Percentiles rank a stretch among this genome's conserved stretches.
These are phyloP conservation scores for Metopolophium dirhodum DNA, from an alignment of 1,140 invertebrate species.

Conservation along the genomic window DNA sequence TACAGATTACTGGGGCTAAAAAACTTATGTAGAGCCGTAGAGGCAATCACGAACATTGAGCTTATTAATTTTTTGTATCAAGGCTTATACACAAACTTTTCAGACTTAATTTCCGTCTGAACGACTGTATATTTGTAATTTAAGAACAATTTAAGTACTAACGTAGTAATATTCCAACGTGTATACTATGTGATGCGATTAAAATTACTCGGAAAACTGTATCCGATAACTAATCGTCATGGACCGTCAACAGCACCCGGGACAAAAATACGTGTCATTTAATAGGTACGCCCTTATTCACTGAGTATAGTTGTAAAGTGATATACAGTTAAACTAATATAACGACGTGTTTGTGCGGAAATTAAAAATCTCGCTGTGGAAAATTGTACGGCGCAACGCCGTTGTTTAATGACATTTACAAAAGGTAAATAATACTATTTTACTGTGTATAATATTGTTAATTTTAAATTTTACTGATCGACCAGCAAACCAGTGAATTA, in stretches of 20 bases:
- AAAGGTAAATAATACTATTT: background rate
- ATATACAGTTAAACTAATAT: background rate
- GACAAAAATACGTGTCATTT: slow-evolving; percentile 5
- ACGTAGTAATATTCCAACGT: background rate
- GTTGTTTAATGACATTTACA: background rate
- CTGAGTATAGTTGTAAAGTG: background rate
- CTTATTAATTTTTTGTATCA: background rate
- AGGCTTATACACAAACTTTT: background rate
- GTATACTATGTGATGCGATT: background rate
- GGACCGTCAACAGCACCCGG: background rate
- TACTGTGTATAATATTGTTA: background rate
- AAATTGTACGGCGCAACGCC: background rate
- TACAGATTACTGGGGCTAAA: background rate
- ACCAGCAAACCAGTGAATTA: background rate
- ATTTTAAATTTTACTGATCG: background rate
- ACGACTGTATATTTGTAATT: background rate
- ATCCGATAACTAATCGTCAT: background rate
- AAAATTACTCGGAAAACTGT: slow-evolving; percentile 21
- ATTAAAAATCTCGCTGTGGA: background rate
- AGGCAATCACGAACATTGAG: background rate
- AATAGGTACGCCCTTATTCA: background rate
- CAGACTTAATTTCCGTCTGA: background rate
- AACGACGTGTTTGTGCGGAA: background rate
- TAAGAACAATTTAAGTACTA: background rate
- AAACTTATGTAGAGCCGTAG: background rate